Conservation (phyloP, 2,797 vertebrate genomes). For the Tenualosa thibaudeaui region DNA sequence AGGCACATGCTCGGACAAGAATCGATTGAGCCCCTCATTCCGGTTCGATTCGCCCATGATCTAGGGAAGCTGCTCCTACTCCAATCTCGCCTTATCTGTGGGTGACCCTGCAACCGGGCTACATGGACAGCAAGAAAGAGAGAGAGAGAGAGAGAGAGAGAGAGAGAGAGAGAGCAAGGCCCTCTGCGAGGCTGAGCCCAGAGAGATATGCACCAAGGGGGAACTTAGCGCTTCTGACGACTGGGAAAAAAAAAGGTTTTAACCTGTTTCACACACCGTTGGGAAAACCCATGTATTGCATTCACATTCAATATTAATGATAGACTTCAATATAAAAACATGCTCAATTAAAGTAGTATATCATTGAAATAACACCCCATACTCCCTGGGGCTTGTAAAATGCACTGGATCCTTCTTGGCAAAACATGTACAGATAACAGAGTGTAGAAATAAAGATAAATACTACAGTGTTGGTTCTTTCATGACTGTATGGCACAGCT, state of each 20-base stretch:
- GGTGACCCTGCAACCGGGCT: not conserved
- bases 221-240: not conserved
- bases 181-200: not conserved
- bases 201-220: not conserved
- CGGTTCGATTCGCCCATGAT: not conserved
- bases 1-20: not conserved
- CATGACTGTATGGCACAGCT: not conserved
- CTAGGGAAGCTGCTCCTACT: constrained; percentile 3
- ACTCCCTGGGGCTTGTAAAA: constrained; percentile 11
- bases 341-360: constrained; percentile 21
- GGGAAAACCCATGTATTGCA: constrained; percentile 8
- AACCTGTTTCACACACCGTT: constrained; percentile 40
- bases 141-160: no score
- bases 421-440: not conserved
- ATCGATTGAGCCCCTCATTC: not conserved
- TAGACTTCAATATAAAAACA: not conserved
- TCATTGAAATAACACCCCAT: not conserved
- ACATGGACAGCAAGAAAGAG: not conserved
- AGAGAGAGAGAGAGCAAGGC: not conserved
- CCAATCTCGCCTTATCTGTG: not conserved
- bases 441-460: not conserved
- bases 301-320: constrained; percentile 12
- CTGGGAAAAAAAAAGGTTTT: not conserved
- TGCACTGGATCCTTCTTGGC: not conserved
- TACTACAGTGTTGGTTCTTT: not conserved